These are phyloP conservation scores for Rhynchomys soricoides DNA, from an alignment of 2,113 vertebrate species.

Conservation along the genomic window DNA sequence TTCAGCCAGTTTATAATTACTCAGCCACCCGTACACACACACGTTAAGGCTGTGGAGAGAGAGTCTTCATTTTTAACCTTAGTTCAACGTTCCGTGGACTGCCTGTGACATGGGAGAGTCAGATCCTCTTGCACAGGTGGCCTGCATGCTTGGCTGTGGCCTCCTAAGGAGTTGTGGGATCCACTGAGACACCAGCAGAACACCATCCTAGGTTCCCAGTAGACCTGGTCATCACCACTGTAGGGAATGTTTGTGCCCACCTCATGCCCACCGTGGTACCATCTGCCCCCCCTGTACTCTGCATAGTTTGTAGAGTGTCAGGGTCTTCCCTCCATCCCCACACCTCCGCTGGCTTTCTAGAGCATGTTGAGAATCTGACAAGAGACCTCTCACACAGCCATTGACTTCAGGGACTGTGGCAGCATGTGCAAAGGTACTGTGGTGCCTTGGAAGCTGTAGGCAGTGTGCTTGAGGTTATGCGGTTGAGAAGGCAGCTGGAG, in stretches of 20 bases:
- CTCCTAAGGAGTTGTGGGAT: not conserved
- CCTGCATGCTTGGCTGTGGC: not conserved
- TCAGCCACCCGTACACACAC: too few relatives aligned
- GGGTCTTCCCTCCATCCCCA: too few relatives aligned
- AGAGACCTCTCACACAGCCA: not conserved
- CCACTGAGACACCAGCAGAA: not conserved
- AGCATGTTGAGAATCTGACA: fast-evolving
- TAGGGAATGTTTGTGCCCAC: not conserved
- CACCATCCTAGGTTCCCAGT: not conserved
- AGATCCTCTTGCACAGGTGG: not conserved
- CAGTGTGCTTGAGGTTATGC: fast-evolving
- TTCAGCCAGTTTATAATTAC: slow-evolving; percentile 87
- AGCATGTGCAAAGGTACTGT: not conserved
- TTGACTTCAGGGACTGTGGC: not conserved
- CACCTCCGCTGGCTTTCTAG: not conserved
- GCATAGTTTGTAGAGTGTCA: not conserved
- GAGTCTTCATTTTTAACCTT: slow-evolving; percentile 81
- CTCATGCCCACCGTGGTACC: too few relatives aligned
- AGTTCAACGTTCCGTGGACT: slow-evolving; percentile 73
- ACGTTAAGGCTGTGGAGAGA: slow-evolving; percentile 80
- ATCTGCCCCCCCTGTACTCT: not conserved
- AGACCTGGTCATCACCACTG: too few relatives aligned
- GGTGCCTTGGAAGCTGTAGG: not conserved
- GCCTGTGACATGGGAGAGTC: not conserved
- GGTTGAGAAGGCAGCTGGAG: not conserved